A percentile compares a stretch with the other conserved stretches of the same genome.
Evolutionary conservation across 2,797 vertebrate genomes (phyloP).

Genomic region (Tragopan temminckii): DNA sequence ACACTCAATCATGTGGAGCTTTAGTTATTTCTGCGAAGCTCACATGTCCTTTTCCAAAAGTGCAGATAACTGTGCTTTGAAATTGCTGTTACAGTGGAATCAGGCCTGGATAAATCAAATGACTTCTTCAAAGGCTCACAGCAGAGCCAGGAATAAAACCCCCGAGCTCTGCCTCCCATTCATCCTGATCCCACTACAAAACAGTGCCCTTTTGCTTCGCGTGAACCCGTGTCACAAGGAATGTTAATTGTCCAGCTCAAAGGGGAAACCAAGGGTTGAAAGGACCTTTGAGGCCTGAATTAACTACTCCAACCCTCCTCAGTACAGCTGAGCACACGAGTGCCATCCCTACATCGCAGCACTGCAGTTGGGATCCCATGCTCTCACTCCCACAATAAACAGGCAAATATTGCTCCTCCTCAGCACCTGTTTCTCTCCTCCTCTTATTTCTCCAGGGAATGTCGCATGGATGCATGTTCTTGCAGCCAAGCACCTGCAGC

Average conservation of each 20-base stretch:
- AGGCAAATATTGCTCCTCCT: neutral
- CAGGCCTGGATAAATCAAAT: slow-evolving; percentile 48
- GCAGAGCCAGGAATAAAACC: slow-evolving; percentile 38
- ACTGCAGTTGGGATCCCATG: neutral
- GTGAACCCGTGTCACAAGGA: slow-evolving; percentile 23
- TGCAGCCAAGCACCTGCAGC: slow-evolving; percentile 50
- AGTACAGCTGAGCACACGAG: neutral
- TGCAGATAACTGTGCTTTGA: neutral
- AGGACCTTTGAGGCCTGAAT: neutral
- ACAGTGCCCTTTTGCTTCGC: slow-evolving; percentile 8
- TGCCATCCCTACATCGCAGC: neutral
- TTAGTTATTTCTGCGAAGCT: neutral
- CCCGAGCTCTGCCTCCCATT: slow-evolving; percentile 7
- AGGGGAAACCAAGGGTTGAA: slow-evolving; percentile 39
- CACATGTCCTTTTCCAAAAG: neutral
- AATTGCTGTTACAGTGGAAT: slow-evolving; percentile 18
- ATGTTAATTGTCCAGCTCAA: slow-evolving; percentile 47
- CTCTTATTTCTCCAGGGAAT: slow-evolving; percentile 24
- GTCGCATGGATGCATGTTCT: slow-evolving; percentile 65
- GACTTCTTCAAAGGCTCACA: slow-evolving; percentile 53
- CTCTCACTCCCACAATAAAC: neutral
- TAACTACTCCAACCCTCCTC: neutral
- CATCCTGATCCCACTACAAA: slow-evolving; percentile 26
- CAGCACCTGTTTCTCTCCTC: neutral
- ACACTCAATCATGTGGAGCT: neutral